Evolutionary conservation across 1,140 invertebrate genomes (phyloP).

Genomic region (Pseudachorutes palmiensis): DNA sequence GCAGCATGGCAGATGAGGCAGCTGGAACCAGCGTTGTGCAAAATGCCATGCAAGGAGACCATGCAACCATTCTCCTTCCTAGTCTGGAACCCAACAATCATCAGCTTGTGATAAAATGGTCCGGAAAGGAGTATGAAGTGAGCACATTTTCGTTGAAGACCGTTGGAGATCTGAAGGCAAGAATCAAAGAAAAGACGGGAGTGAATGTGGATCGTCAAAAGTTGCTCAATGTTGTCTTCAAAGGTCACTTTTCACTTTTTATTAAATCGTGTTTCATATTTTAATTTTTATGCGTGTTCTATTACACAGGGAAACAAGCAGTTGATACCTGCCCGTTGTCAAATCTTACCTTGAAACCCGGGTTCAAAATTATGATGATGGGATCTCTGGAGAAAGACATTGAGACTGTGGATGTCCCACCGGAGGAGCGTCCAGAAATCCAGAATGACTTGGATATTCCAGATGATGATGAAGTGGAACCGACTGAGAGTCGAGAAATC

Average conservation of each 20-base stretch:
- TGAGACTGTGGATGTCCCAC: slow-evolving; percentile 55
- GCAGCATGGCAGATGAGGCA: no score
- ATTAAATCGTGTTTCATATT: slow-evolving; percentile 5
- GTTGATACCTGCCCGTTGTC: slow-evolving; percentile 63
- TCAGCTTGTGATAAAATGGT: slow-evolving; percentile 76
- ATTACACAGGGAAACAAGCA: slow-evolving; percentile 75
- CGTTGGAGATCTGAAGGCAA: slow-evolving; percentile 66
- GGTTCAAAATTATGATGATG: slow-evolving; percentile 94
- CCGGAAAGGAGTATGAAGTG: slow-evolving; percentile 73
- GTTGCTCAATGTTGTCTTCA: slow-evolving; percentile 80
- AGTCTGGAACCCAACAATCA: neutral
- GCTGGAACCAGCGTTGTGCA: no score
- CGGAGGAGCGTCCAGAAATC: slow-evolving; percentile 42
- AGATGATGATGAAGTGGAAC: slow-evolving; percentile 62
- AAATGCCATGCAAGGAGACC: neutral
- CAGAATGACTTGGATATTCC: slow-evolving; percentile 41
- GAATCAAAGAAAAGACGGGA: slow-evolving; percentile 68
- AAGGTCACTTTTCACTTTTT: slow-evolving; percentile 54
- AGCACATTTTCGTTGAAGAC: slow-evolving; percentile 60
- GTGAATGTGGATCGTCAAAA: slow-evolving; percentile 87
- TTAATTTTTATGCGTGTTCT: slow-evolving; percentile 33
- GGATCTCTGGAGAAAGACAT: slow-evolving; percentile 89
- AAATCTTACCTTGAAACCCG: slow-evolving; percentile 68
- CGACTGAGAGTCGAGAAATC: slow-evolving; percentile 67
- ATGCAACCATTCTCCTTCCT: neutral